Conservation (phyloP, 2,113 vertebrate genomes). For the Mugil cephalus region DNA sequence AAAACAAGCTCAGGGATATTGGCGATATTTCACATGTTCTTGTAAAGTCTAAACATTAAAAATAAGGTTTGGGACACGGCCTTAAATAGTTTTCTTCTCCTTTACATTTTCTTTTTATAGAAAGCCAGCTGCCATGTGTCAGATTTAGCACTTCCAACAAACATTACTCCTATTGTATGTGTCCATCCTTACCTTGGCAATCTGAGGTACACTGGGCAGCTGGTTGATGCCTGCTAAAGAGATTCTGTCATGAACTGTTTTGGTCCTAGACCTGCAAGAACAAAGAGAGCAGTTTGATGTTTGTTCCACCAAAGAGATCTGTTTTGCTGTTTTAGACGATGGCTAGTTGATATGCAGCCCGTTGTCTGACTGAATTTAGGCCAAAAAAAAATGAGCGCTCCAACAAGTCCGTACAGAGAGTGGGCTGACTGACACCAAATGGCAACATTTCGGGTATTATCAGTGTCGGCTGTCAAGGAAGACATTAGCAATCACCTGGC, state of each 20-base stretch:
- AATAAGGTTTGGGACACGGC: too few relatives aligned
- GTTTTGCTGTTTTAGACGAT: not conserved
- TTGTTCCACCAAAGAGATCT: not conserved
- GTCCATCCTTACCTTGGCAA: slow-evolving; percentile 89
- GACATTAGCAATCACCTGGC: slow-evolving; percentile 21
- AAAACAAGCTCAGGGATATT: too few relatives aligned
- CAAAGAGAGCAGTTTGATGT: not conserved
- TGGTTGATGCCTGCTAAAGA: slow-evolving; percentile 95
- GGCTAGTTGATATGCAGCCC: not conserved
- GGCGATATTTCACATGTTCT: too few relatives aligned
- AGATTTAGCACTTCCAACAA: not conserved
- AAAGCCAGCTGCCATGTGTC: not conserved
- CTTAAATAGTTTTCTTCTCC: too few relatives aligned
- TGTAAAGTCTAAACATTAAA: too few relatives aligned
- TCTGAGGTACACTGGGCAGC: slow-evolving; percentile 95
- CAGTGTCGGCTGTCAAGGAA: slow-evolving; percentile 5
- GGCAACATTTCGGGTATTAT: not conserved
- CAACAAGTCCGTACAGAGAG: not conserved
- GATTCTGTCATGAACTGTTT: slow-evolving; percentile 94
- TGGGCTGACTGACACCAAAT: not conserved
- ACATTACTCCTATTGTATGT: not conserved
- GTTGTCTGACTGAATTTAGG: not conserved
- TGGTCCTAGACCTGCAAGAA: slow-evolving; percentile 88
- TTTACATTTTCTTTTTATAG: too few relatives aligned
- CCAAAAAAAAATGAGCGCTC: not conserved